Conservation (phyloP, 1,140 invertebrate genomes). For the fruit fly (Drosophila melanogaster) region DNA sequence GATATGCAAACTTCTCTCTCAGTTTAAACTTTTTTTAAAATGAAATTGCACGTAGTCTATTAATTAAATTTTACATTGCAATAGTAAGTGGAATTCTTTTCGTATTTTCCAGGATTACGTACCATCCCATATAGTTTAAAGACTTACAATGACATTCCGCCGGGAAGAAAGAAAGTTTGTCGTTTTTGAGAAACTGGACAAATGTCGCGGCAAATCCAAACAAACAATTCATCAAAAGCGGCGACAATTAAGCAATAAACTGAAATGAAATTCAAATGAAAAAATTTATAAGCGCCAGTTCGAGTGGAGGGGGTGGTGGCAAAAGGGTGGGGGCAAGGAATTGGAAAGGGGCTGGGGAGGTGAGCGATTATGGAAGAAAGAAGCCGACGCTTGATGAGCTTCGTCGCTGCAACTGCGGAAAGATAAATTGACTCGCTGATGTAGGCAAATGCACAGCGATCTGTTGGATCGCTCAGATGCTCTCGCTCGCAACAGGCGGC, state of each 20-base stretch:
- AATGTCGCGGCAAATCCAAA: constrained; percentile 83
- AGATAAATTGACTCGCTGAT: constrained; percentile 81
- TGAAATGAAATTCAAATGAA: constrained; percentile 80
- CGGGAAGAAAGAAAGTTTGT: background rate
- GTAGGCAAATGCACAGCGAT: constrained; percentile 74
- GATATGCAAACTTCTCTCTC: too few species aligned
- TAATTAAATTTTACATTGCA: too few species aligned
- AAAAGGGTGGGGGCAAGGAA: background rate
- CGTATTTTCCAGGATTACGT: too few species aligned
- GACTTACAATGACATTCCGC: background rate
- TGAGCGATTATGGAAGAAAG: constrained; percentile 74
- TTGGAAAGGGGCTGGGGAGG: constrained; percentile 13
- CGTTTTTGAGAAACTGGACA: constrained; percentile 34
- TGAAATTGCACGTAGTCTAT: too few species aligned
- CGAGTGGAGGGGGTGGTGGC: constrained; percentile 20
- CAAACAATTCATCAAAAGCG: constrained; percentile 81
- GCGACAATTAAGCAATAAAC: constrained; percentile 77
- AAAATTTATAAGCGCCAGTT: constrained; percentile 60
- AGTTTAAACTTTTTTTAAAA: too few species aligned
- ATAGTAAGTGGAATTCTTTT: too few species aligned
- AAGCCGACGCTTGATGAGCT: constrained; percentile 77
- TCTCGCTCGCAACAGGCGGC: constrained; percentile 32
- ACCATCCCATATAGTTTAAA: too few species aligned
- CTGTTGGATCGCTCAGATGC: constrained; percentile 24
- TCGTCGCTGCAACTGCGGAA: constrained; percentile 75